These are phyloP conservation scores for Ascaphus truei DNA, from an alignment of 2,113 vertebrate species.

Conservation along the genomic window DNA sequence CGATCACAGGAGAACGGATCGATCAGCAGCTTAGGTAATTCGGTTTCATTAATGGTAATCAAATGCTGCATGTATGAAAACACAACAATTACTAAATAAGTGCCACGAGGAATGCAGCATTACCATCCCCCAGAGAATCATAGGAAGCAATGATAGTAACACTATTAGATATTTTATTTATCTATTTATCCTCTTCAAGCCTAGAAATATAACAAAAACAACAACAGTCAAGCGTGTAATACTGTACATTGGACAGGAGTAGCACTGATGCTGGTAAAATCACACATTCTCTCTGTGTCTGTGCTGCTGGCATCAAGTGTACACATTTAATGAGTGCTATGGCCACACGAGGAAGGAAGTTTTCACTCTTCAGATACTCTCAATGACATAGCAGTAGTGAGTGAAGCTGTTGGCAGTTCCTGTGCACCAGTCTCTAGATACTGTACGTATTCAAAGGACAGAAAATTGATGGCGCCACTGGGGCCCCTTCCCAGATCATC, in stretches of 20 bases:
- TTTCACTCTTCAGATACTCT: constrained; percentile 58
- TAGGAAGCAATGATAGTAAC: too few relatives aligned
- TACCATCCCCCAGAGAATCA: too few relatives aligned
- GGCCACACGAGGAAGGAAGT: constrained; percentile 61
- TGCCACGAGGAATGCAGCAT: too few relatives aligned
- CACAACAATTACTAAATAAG: too few relatives aligned
- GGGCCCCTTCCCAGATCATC: constrained; percentile 76
- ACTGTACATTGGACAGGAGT: too few relatives aligned
- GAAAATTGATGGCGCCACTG: constrained; percentile 67
- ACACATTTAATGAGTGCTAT: constrained; percentile 40
- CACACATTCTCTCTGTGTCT: constrained; percentile 35
- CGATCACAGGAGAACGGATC: too few relatives aligned
- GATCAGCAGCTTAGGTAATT: too few relatives aligned
- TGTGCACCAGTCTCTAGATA: constrained; percentile 53
- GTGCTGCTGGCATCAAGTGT: constrained; percentile 41
- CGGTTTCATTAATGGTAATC: too few relatives aligned
- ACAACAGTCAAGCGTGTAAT: too few relatives aligned
- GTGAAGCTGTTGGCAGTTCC: constrained; percentile 53
- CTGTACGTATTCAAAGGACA: constrained; percentile 51
- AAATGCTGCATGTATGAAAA: too few relatives aligned
- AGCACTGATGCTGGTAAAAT: too few relatives aligned
- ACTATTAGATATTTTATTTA: background rate
- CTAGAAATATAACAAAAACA: too few relatives aligned
- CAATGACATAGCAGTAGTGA: constrained; percentile 53
- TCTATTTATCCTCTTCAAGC: background rate